Percentiles rank a stretch among this genome's conserved stretches.
phyloP scores from a whole-genome alignment of 2,797 vertebrate species.

The Synaphobranchus kaupii region DNA sequence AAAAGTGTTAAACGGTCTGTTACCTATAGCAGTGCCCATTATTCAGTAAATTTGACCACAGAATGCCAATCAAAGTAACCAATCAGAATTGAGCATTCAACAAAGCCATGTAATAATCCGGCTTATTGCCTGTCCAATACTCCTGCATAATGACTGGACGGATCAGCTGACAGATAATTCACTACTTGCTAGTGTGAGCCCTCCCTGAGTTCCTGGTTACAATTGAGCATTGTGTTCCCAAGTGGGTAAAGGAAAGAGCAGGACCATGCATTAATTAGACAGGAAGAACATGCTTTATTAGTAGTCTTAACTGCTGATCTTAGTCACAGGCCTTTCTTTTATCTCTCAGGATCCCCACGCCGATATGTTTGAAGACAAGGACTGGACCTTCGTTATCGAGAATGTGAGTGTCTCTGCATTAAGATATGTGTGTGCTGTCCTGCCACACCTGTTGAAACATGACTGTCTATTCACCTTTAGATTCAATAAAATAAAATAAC shows the following conservation, averaged over 20 bases:
- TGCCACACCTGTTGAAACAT: neutral
- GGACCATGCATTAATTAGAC: neutral
- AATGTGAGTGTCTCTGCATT: slow-evolving; percentile 72
- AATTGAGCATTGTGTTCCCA: neutral
- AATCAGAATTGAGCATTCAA: too few species aligned
- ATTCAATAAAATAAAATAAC: neutral
- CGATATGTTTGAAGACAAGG: slow-evolving; percentile 89
- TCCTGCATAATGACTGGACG: neutral
- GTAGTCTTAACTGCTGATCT: neutral
- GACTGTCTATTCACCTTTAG: neutral
- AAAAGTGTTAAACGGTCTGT: too few species aligned
- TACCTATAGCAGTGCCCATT: too few species aligned
- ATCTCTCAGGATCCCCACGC: slow-evolving; percentile 77
- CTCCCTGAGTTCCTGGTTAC: neutral
- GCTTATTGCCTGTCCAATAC: neutral
- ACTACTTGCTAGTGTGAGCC: neutral
- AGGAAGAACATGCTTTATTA: neutral
- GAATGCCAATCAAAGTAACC: too few species aligned
- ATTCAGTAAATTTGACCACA: too few species aligned
- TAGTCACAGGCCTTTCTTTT: neutral
- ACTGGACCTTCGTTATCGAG: slow-evolving; percentile 90
- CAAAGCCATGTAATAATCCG: neutral
- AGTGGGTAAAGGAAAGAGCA: neutral
- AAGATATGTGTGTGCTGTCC: neutral
- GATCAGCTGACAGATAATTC: neutral